Evolutionary conservation across 2,888 invertebrate species (phyloP), one percentile per base, ranked within the genome.

Genomic region (Mongoloraphidia duomilia): DNA sequence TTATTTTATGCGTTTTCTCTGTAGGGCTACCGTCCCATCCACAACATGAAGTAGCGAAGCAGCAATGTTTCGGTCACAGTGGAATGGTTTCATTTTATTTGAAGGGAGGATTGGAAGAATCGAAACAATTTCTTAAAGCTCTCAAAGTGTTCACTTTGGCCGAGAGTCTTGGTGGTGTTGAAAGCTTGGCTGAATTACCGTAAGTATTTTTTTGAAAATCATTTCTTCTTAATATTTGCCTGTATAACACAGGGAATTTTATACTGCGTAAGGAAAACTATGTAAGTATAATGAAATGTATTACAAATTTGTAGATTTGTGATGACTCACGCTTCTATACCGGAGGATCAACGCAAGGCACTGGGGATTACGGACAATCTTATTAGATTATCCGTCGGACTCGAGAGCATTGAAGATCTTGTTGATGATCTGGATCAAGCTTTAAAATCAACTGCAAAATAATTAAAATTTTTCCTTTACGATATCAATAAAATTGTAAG

Each of bases 251-350:
- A n/a, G n/a, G n/a, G n/a, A n/a, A n/a, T n/a, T n/a, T n/a, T n/a
- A n/a, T n/a, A 33, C 6, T 3, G 9, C 9, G 33, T 17, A 26
- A n/a, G 1, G n/a, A n/a, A n/a, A n/a, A n/a, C n/a, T n/a, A n/a
- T n/a, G n/a, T n/a, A n/a, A n/a, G n/a, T n/a, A n/a, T n/a, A 8
- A 12, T 17, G 8, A 9, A 41, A 14, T 33, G 12, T 36, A 50
- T 51, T 45, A 52, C 51, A 47, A 45, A 50, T 59, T 69, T 71
- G 36, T 64, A 89, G 89, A 52, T 82, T 81, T 17, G 66, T 91
- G 33, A 97, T 97, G 97, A 96, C 96, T 0, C 97, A 97, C 63
- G 89, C 93, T 1, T 89, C 90, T 0, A 84, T 96, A 34, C 88
- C 93, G 1, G 76, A 72, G 48, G 80, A 81, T 41, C 81, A 84